Evolutionary conservation across 1,140 invertebrate genomes (phyloP).

Genomic region (Yoshiicerus persimilis): DNA sequence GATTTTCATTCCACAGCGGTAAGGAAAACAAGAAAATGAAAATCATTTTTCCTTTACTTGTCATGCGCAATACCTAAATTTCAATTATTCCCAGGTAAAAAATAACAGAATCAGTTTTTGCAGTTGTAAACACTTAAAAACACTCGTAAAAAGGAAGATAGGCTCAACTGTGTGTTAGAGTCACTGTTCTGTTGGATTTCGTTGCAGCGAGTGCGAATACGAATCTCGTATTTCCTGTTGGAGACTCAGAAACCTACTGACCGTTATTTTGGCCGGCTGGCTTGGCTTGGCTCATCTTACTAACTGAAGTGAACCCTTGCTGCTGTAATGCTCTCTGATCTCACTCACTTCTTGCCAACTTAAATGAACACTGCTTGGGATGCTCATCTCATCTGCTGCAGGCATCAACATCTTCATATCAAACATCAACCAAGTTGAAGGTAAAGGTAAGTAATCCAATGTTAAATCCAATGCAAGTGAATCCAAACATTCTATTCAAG

Average conservation of each 20-base stretch:
- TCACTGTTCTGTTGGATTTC: too few relatives aligned
- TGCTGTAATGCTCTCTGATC: not conserved
- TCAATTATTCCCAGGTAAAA: not conserved
- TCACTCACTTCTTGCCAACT: not conserved
- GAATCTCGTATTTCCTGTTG: conserved; percentile 40
- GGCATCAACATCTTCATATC: not conserved
- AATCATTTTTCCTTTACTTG: not conserved
- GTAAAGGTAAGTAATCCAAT: not conserved
- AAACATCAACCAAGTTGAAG: not conserved
- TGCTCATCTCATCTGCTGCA: not conserved
- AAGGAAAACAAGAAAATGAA: not conserved
- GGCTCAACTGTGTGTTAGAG: too few relatives aligned
- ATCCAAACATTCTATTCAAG: not conserved
- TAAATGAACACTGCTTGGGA: not conserved
- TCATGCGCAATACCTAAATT: not conserved
- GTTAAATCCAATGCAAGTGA: not conserved
- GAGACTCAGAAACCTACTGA: conserved; percentile 49
- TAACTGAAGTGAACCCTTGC: not conserved
- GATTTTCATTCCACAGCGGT: not conserved
- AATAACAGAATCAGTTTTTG: too few relatives aligned
- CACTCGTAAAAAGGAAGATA: not conserved
- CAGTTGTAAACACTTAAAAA: not conserved
- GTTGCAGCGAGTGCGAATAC: not conserved
- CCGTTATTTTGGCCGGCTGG: conserved; percentile 44
- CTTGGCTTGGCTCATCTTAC: not conserved